These are phyloP conservation scores for Pediacus dermestoides DNA, from an alignment of 2,888 invertebrate species.

Conservation along the genomic window DNA sequence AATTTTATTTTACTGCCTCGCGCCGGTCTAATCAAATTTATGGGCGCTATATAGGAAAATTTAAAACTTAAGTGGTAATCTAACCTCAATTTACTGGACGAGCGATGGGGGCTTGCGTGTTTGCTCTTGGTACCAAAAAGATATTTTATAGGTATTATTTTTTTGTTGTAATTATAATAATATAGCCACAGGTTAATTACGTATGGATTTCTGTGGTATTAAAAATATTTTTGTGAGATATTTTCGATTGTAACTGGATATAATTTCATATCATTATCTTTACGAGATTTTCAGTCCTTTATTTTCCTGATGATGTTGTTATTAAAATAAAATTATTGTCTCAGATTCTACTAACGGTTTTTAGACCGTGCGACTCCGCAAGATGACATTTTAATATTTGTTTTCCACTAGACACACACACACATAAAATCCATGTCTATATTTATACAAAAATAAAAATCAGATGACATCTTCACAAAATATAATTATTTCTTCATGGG, in stretches of 20 bases:
- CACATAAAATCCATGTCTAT: constrained; percentile 1
- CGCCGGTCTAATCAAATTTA: constrained; percentile 8
- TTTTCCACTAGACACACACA: constrained; percentile 7
- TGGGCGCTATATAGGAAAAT: no score
- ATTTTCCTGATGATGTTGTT: constrained; percentile 4
- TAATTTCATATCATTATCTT: constrained; percentile 9
- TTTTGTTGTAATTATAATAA: constrained; percentile 8
- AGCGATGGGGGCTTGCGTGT: no score
- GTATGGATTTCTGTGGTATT: constrained; percentile 8
- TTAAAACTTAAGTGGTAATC: no score
- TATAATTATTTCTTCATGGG: constrained; percentile 23
- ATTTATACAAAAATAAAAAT: constrained; percentile 9
- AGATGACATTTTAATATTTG: constrained; percentile 9
- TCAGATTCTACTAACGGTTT: constrained; percentile 7
- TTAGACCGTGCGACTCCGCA: constrained; percentile 8
- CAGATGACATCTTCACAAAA: constrained; percentile 11
- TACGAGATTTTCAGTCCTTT: constrained; percentile 6
- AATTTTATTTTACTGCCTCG: constrained; percentile 3
- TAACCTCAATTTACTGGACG: no score
- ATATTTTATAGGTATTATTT: constrained; percentile 9
- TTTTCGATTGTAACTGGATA: constrained; percentile 8
- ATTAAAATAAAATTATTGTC: constrained; percentile 10
- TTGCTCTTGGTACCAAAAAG: no score
- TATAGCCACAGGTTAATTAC: constrained; percentile 9
- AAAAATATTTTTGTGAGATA: constrained; percentile 8